Evolutionary conservation across 2,113 vertebrate genomes (phyloP), one percentile per base, ranked within the genome.

Genomic region (Megaptera novaeangliae): DNA sequence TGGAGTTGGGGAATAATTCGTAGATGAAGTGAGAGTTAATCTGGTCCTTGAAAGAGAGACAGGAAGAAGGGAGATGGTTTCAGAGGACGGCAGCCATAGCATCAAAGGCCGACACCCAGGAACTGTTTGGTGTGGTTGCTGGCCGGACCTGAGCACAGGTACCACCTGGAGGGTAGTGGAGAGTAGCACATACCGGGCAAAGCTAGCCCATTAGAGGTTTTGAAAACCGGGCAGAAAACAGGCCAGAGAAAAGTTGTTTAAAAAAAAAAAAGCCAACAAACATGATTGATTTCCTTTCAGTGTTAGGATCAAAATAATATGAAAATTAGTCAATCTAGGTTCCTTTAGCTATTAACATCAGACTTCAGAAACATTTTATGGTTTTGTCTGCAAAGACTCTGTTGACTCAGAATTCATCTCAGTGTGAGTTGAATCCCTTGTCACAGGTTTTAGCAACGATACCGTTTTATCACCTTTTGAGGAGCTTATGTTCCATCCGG

Each of bases 291-390:
- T 84, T 82, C 23, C 27, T 93, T 80, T 84, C 85, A 61, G 36
- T 77, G 59, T 85, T 66, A 81, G 57, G 29, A 88, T 83, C 49
- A 91, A 95, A 95, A 90, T 36, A 83, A 29, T 71, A 63, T 78
- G 34, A 83, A 94, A 78, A 75, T 39, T 63, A 55, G 61, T 87
- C n/a, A 63, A 4, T 69, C 39, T 91, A 29, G 74, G 20, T 78
- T 69, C n/a, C 34, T 63, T 80, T 89, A 27, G 27, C 63, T 94
- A 59, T 75, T 63, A 63, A 86, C 59, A 55, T 92, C 74, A 91
- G 68, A 93, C 39, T 80, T 92, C n/a, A 89, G 77, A 87, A 89
- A 89, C n/a, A 81, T 52, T 91, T 94, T 69, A 34, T 83, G 74
- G 63, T 71, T 86, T 88, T 78, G 46, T 88, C 83, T 75, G 34